Percentiles rank a stretch among this genome's conserved stretches.
Evolutionary conservation across 2,113 vertebrate genomes (phyloP).

Genomic region (Lucifuga dentata): DNA sequence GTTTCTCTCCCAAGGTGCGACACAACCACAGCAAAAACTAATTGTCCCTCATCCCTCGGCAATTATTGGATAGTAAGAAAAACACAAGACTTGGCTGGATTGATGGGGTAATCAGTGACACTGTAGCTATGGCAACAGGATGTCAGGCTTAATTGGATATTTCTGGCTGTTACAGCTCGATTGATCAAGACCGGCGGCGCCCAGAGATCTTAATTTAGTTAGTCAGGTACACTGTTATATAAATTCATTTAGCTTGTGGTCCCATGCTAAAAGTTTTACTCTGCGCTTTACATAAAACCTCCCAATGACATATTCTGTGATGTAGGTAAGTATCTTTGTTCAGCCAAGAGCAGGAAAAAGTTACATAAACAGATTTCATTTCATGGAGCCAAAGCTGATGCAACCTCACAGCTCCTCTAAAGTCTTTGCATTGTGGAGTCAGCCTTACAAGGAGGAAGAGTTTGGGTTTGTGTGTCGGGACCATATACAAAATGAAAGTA

Average conservation of each 20-base stretch:
- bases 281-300: neutral
- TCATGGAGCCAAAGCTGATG: neutral
- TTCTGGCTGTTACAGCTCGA: conserved; percentile 43
- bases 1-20: conserved; percentile 37
- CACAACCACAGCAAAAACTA: conserved; percentile 40
- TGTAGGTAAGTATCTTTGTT: neutral
- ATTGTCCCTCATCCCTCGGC: conserved; percentile 43
- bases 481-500: conserved; percentile 1
- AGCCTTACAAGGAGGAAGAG: conserved; percentile 14
- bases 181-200: conserved; percentile 45
- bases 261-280: too few relatives aligned
- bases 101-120: conserved; percentile 68
- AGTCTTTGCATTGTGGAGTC: neutral
- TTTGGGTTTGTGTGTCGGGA: conserved; percentile 18
- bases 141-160: conserved; percentile 58
- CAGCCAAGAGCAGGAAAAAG: too few relatives aligned
- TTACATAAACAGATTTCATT: neutral
- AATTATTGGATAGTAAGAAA: conserved; percentile 46
- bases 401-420: conserved; percentile 2
- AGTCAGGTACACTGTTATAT: conserved; percentile 16
- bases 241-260: too few relatives aligned
- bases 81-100: conserved; percentile 39
- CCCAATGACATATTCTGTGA: neutral
- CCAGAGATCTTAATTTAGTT: conserved; percentile 49
- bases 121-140: conserved; percentile 52